Evolutionary conservation across 2,888 invertebrate genomes (phyloP), one percentile per base, ranked within the genome.

Genomic region (Cosmia pyralina): DNA sequence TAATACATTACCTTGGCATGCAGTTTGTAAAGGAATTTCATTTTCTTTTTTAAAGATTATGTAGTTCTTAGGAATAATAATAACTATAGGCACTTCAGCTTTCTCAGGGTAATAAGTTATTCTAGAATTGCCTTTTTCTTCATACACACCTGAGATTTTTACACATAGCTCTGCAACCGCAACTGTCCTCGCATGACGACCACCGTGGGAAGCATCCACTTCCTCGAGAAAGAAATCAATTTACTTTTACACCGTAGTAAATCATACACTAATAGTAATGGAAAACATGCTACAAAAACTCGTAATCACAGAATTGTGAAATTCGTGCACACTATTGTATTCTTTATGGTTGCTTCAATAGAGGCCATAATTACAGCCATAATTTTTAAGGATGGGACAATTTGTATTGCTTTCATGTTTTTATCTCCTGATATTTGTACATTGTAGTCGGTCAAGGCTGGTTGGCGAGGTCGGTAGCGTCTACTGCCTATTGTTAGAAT

Each of bases 361-460:
- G 73, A 50, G 70, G 55, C 50, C 58, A 79, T 75, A 83, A 75
- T 81, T 70, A 75, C 65, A 60, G 60, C 22, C 52, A 75, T 76
- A 62, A 66, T 75, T 77, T 78, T 72, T 69, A 77, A 74, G 73
- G 83, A 81, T 84, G 79, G 76, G 83, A 82, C 75, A 66, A 79
- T 87, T 83, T 81, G 73, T 84, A 72, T 64, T 84, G 75, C 79
- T 82, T 79, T 77, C 67, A 77, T 84, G 85, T 87, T 87, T 89
- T 87, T 88, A 85, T 87, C 83, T 85, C 63, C 66, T 77, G 72
- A 74, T 85, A 79, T 82, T 76, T 87, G 82, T 80, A 80, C 77
- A 81, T 76, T 66, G 79, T 75, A 84, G 79, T 88, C 88, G 90
- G 92, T 90, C 92, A 92, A 92, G 93, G 92, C 85, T 89, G 76